phyloP scores from a whole-genome alignment of 1,140 invertebrate genomes.

The Aphidius gifuensis region DNA sequence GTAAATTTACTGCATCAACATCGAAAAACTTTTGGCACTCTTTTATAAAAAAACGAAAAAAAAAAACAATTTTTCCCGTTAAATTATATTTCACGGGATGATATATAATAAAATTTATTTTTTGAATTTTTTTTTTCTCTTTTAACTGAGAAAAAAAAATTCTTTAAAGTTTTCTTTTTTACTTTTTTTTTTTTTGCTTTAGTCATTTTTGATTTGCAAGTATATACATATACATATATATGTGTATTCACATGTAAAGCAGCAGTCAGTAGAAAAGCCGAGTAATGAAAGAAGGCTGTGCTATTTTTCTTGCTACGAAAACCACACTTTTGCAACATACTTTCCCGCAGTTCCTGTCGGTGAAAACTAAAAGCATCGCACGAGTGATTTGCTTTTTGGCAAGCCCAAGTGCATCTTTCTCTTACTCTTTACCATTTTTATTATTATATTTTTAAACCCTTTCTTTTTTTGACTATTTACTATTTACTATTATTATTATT shows the following conservation, averaged over 20 bases:
- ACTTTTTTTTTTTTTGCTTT: too few species aligned
- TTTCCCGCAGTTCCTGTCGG: conserved; percentile 13
- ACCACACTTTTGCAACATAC: conserved; percentile 1
- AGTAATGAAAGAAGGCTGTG: not conserved
- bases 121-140: too few species aligned
- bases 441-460: not conserved
- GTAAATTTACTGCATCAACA: too few species aligned
- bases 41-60: not conserved
- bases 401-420: not conserved
- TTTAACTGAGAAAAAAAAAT: too few species aligned
- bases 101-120: not conserved
- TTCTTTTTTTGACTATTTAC: too few species aligned
- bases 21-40: too few species aligned
- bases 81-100: not conserved
- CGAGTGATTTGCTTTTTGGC: conserved; percentile 24
- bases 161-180: too few species aligned
- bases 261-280: not conserved
- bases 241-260: not conserved
- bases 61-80: not conserved
- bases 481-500: too few species aligned
- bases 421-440: not conserved
- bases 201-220: too few species aligned
- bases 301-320: not conserved
- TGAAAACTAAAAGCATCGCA: conserved; percentile 19
- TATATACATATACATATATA: too few species aligned